These are phyloP conservation scores for Onychostoma macrolepis DNA, from an alignment of 2,113 vertebrate genomes.

Conservation along the genomic window DNA sequence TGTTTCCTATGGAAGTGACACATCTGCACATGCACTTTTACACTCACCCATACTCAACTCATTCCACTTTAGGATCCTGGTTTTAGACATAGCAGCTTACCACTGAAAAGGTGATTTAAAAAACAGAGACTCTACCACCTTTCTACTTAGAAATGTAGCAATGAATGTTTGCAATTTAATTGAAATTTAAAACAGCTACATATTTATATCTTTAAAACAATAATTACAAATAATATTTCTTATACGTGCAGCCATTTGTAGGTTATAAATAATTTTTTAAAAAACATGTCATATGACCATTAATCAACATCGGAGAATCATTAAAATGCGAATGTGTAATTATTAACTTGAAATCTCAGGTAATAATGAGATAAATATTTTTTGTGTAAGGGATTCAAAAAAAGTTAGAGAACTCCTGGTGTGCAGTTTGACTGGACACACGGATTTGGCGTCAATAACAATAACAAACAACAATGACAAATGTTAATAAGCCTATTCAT, in stretches of 20 bases:
- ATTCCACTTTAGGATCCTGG: background rate
- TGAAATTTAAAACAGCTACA: no score
- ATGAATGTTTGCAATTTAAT: no score
- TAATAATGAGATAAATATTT: no score
- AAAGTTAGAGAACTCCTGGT: background rate
- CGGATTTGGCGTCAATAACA: background rate
- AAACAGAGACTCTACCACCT: background rate
- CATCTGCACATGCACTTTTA: conserved; percentile 32
- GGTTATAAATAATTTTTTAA: no score
- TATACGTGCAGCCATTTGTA: no score
- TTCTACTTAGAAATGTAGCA: background rate
- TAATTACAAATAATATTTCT: no score
- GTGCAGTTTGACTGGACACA: background rate
- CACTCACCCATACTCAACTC: background rate
- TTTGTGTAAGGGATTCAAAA: no score
- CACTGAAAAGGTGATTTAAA: background rate
- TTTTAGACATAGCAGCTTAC: background rate
- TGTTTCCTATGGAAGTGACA: background rate
- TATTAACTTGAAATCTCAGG: no score
- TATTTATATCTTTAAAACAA: no score
- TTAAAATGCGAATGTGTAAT: no score
- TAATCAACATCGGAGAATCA: no score
- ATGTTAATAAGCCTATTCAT: background rate
- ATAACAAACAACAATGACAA: background rate
- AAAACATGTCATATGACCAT: no score